phyloP scores from a whole-genome alignment of 2,797 vertebrate genomes.

The Darevskia nairensis region DNA sequence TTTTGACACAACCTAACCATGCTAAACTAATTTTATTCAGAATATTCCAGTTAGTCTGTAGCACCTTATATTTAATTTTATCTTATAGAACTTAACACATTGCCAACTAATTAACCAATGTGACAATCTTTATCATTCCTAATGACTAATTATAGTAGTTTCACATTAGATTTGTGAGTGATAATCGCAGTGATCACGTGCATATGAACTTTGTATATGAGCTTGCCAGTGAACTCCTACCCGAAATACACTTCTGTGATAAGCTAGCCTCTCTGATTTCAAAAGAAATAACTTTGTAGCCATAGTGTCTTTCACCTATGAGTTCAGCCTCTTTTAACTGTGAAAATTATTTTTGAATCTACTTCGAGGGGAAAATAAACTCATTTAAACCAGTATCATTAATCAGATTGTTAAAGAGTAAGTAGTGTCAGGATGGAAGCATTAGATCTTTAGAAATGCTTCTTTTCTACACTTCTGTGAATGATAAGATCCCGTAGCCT shows the following conservation, averaged over 20 bases:
- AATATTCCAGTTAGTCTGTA: slow-evolving; percentile 10
- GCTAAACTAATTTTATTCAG: background rate
- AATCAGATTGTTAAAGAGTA: background rate
- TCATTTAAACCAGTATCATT: background rate
- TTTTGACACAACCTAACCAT: background rate
- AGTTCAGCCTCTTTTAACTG: background rate
- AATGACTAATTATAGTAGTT: background rate
- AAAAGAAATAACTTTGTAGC: background rate
- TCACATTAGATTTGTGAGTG: background rate
- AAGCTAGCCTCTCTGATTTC: background rate
- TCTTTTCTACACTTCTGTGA: background rate
- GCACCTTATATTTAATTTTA: slow-evolving; percentile 23
- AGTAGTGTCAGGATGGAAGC: background rate
- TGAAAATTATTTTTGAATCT: background rate
- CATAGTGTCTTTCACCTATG: background rate
- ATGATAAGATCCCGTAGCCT: background rate
- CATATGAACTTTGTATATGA: background rate
- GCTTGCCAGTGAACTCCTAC: background rate
- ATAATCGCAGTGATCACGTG: background rate
- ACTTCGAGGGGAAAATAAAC: background rate
- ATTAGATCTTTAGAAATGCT: background rate
- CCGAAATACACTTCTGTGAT: no score
- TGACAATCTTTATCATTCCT: background rate
- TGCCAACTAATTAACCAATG: background rate
- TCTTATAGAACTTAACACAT: background rate